Base-by-base conservation (phyloP, 2,888 invertebrate genomes). In the Myopa tessellatipennis region DNA sequence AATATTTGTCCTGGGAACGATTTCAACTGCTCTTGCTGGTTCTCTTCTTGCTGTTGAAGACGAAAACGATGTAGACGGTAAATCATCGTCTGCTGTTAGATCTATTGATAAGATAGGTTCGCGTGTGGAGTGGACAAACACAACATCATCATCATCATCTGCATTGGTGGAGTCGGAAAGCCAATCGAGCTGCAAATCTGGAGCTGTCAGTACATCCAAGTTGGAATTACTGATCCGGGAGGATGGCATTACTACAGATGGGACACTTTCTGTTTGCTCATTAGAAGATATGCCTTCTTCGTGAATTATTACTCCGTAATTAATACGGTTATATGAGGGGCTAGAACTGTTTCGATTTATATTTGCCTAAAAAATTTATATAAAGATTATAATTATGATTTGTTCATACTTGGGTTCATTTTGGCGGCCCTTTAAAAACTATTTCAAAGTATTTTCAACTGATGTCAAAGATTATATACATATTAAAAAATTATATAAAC, bases 111-210 rank as follows among this genome's bases (percentile, higher is more conserved):
- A 85, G 77, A 92, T 91, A 50, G 91, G 90, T 80, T 90, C 90
- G 58, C 90, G 87, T 40, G 89, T 89, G 16, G 89, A 89, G 82
- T 89, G 88, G 14, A 89, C 88, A 82, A 88, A 89, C 10, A 89
- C 89, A 7, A 89, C 92, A 85, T 93, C 93, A 82, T 93, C 93
- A 84, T 93, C 93, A 79, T 91, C 91, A 60, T 90, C 90, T 72
- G 92, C 92, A 0, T 81, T 82, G 1, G 82, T 82, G 8, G 92
- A 92, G 80, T 91, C 91, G 0, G 92, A 92, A 0, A 94, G 91
- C 93, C 95, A 95, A 87, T 95, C 94, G 65, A 95, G 88, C 87
- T 95, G 95, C 77, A 95, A 89, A 87, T 95, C 95, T 0, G 95
- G 95, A 4, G 88, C 88, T 7, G 88, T 88, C 34, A 88, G 74